These are phyloP conservation scores for Myiothlypis chrysogaster DNA, from an alignment of 2,797 vertebrate genomes.

Conservation along the genomic window DNA sequence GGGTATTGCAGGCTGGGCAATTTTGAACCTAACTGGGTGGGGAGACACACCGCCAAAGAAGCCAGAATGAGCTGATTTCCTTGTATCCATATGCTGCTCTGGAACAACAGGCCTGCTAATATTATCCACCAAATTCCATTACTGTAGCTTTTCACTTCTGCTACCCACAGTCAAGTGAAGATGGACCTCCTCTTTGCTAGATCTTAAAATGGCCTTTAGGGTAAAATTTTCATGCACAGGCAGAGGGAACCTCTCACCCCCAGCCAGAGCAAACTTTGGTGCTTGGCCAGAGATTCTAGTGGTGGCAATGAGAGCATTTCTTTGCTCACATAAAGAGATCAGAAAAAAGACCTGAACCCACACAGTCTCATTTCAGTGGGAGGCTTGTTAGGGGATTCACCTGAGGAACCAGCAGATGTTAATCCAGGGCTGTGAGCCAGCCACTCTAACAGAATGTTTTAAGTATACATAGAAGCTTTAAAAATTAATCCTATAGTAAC, in stretches of 20 bases:
- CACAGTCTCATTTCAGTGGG: background rate
- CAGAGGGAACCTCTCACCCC: background rate
- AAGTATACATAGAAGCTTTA: conserved; percentile 19
- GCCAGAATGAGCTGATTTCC: background rate
- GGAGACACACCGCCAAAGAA: background rate
- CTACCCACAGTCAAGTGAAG: background rate
- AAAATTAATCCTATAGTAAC: conserved; percentile 35
- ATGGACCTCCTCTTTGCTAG: background rate
- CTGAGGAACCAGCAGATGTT: background rate
- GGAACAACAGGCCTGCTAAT: background rate
- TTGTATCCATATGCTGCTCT: background rate
- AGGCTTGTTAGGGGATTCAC: background rate
- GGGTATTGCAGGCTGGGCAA: background rate
- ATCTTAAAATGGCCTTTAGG: background rate
- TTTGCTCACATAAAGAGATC: background rate
- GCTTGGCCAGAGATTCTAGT: background rate
- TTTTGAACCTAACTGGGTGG: background rate
- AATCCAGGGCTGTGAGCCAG: background rate
- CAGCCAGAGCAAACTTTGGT: background rate
- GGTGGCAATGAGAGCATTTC: background rate
- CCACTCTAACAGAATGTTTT: background rate
- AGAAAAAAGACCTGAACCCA: background rate
- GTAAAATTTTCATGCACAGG: background rate
- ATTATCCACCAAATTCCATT: background rate
- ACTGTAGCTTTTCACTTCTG: background rate